phyloP scores from a whole-genome alignment of 2,888 invertebrate species.

The Andrena marginata region DNA sequence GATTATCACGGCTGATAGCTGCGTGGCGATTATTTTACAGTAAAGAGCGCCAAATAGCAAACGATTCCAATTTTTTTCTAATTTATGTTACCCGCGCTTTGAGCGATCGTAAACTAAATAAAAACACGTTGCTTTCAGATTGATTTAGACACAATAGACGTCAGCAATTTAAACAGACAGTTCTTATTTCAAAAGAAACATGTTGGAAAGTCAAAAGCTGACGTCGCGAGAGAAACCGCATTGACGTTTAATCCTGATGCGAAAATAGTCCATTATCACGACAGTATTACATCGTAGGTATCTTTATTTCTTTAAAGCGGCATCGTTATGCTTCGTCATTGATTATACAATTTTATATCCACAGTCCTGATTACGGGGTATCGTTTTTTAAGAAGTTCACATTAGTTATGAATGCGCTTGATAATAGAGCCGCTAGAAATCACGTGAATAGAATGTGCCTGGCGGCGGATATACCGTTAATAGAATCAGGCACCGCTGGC shows the following conservation, averaged over 20 bases:
- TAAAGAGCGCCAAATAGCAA: not conserved
- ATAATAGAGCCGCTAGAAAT: slow-evolving; percentile 97
- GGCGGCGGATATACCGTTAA: slow-evolving; percentile 96
- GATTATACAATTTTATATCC: slow-evolving; percentile 67
- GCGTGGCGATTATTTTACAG: not conserved
- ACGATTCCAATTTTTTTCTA: not conserved
- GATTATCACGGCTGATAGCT: not conserved
- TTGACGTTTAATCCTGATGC: slow-evolving; percentile 95
- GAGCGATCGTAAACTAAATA: not conserved
- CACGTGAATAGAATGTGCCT: slow-evolving; percentile 99
- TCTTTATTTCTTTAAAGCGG: not conserved
- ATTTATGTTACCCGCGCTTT: not conserved
- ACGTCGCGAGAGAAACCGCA: slow-evolving; percentile 96
- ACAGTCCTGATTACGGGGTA: slow-evolving; percentile 94
- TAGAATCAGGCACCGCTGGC: slow-evolving; percentile 99
- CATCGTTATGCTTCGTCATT: not conserved
- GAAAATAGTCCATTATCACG: slow-evolving; percentile 95
- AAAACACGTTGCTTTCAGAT: slow-evolving; percentile 89
- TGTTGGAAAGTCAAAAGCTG: slow-evolving; percentile 98
- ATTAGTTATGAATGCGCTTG: slow-evolving; percentile 97
- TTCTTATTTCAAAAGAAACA: slow-evolving; percentile 99
- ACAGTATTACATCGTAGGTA: slow-evolving; percentile 95
- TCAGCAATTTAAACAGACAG: slow-evolving; percentile 99
- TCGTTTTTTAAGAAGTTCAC: slow-evolving; percentile 96
- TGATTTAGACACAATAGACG: slow-evolving; percentile 99